These are phyloP conservation scores for Brotula barbata DNA, from an alignment of 2,797 vertebrate genomes.

Conservation along the genomic window DNA sequence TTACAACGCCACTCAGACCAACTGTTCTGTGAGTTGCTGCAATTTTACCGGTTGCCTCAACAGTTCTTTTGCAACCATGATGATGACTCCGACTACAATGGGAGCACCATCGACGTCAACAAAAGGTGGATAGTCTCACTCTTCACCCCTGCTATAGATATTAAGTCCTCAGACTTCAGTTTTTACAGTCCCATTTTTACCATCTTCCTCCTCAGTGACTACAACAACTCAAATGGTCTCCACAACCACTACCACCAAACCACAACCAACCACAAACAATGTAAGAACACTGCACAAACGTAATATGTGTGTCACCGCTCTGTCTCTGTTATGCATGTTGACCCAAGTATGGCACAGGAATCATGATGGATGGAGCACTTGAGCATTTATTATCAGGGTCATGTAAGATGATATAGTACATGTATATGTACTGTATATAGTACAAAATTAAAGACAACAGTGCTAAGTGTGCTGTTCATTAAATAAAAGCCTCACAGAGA, in stretches of 20 bases:
- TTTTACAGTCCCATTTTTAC: background rate
- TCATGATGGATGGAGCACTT: too few relatives aligned
- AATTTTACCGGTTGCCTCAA: constrained; percentile 73
- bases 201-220: background rate
- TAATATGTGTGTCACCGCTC: background rate
- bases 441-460: too few relatives aligned
- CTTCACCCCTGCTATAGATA: too few relatives aligned
- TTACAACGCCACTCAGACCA: constrained; percentile 28
- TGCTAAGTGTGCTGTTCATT: too few relatives aligned
- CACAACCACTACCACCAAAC: background rate
- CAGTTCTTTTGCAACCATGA: constrained; percentile 60
- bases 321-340: too few relatives aligned
- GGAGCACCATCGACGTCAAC: constrained; percentile 11
- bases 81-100: constrained; percentile 1
- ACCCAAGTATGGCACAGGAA: too few relatives aligned
- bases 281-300: constrained; percentile 75
- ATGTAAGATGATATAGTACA: too few relatives aligned
- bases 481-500: too few relatives aligned
- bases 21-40: constrained; percentile 78
- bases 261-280: constrained; percentile 48
- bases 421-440: too few relatives aligned
- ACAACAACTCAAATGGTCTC: constrained; percentile 1
- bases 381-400: too few relatives aligned
- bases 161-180: background rate
- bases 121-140: constrained; percentile 57